These are phyloP conservation scores for Machimus rusticus DNA, from an alignment of 2,888 invertebrate species.

Conservation along the genomic window DNA sequence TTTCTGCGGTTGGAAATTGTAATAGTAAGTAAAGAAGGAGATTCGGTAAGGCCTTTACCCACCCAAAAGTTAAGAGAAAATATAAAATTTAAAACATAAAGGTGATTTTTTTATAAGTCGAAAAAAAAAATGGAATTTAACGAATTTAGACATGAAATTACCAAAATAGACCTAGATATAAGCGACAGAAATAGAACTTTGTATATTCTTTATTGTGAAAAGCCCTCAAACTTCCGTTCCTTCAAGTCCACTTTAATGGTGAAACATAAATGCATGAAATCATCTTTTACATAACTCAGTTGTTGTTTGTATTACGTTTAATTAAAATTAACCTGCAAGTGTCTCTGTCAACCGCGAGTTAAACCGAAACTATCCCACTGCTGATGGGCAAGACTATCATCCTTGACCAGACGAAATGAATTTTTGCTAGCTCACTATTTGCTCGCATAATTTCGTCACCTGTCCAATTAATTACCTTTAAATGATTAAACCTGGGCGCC, in stretches of 20 bases:
- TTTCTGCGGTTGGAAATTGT: too few species aligned
- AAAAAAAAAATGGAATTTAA: too few species aligned
- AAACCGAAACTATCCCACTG: background rate
- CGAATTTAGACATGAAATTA: too few species aligned
- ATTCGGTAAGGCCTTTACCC: too few species aligned
- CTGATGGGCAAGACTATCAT: background rate
- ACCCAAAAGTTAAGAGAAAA: too few species aligned
- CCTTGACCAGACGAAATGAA: background rate
- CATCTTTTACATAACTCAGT: background rate
- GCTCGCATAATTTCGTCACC: background rate
- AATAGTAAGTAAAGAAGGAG: too few species aligned
- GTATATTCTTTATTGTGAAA: too few species aligned
- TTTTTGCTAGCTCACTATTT: background rate
- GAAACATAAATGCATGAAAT: background rate
- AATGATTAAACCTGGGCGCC: background rate
- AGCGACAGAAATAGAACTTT: too few species aligned
- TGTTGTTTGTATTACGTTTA: background rate
- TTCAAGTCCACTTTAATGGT: background rate
- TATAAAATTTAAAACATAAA: too few species aligned
- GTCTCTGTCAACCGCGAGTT: background rate
- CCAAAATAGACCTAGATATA: too few species aligned
- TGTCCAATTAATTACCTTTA: background rate
- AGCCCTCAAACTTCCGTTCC: too few species aligned
- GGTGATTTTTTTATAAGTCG: too few species aligned
- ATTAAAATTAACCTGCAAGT: background rate